Evolutionary conservation across 2,113 vertebrate genomes (phyloP), one percentile per base, ranked within the genome.

Genomic region (Colinus virginianus): DNA sequence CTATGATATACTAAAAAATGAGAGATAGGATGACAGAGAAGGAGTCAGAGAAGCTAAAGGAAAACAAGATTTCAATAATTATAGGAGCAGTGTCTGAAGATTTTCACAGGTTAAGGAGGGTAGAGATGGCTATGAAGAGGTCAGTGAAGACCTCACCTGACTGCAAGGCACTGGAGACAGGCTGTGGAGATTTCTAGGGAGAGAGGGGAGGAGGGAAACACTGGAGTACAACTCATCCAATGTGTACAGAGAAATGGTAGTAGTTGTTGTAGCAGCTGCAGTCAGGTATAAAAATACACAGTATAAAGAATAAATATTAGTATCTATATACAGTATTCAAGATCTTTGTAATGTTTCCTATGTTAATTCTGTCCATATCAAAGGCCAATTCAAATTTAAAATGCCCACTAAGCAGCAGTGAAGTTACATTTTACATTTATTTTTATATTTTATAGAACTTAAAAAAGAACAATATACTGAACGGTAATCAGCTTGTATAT

Each of bases 171-270:
- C 22, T 36, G 51, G 32, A 80, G 56, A 78, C 11, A 67, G n/a
- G 18, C 18, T 71, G 42, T 81, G 86, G 53, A 86, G 15, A n/a
- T 88, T 86, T 86, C 56, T 45, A 17, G 3, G 51, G n/a, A 21
- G 69, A 38, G 13, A 90, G 34, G 0, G 3, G 7, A 86, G 64
- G 32, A 78, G 8, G 42, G 48, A 81, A 64, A 80, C 34, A 43
- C 30, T 45, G 12, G 43, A 68, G 51, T 88, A 68, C 15, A 20
- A 68, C 5, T 14, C 0, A 0, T 36, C 8, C 0, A 1, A 13
- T 48, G 8, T 14, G 21, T 64, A 8, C 10, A 68, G 40, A 13
- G 32, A 45, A 26, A 64, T 17, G 10, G 26, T 13, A 83, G 36
- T n/a, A 51, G 43, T 18, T 58, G 34, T 28, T 58, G n/a, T 25